These are phyloP conservation scores for Phrynosoma platyrhinos DNA, from an alignment of 2,113 vertebrate species.

Conservation along the genomic window DNA sequence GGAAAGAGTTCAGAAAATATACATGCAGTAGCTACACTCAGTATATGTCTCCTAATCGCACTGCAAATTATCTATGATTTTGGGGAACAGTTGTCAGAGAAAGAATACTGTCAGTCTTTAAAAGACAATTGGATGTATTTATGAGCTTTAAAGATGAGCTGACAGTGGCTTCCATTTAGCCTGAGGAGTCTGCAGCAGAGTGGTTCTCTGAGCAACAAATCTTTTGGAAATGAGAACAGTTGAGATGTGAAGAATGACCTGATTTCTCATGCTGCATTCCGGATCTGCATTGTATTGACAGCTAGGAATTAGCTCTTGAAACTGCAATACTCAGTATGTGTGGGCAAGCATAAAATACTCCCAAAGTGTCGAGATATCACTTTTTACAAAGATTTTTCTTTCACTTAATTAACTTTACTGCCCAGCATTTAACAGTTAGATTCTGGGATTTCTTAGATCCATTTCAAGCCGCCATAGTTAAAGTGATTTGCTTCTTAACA, in stretches of 20 bases:
- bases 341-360: neutral
- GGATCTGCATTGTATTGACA: conserved; percentile 33
- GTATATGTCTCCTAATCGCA: neutral
- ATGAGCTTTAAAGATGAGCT: neutral
- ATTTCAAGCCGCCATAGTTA: conserved; percentile 18
- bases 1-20: neutral
- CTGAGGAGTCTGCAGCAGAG: rapidly evolving
- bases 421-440: neutral
- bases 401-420: neutral
- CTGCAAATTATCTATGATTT: neutral
- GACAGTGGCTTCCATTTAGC: neutral
- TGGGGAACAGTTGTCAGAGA: neutral
- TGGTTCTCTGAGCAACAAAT: rapidly evolving
- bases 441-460: neutral
- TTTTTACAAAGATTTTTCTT: conserved; percentile 44
- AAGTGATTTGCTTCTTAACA: neutral
- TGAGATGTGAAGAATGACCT: conserved; percentile 32
- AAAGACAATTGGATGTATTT: neutral
- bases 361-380: neutral
- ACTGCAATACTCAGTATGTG: conserved; percentile 37
- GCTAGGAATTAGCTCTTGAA: neutral
- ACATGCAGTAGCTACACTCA: neutral
- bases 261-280: conserved; percentile 32
- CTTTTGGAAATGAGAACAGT: conserved; percentile 1
- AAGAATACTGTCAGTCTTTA: neutral